Evolutionary conservation across 92 coral and sea anemone species (phyloP).

Genomic region (Heteractis magnifica): DNA sequence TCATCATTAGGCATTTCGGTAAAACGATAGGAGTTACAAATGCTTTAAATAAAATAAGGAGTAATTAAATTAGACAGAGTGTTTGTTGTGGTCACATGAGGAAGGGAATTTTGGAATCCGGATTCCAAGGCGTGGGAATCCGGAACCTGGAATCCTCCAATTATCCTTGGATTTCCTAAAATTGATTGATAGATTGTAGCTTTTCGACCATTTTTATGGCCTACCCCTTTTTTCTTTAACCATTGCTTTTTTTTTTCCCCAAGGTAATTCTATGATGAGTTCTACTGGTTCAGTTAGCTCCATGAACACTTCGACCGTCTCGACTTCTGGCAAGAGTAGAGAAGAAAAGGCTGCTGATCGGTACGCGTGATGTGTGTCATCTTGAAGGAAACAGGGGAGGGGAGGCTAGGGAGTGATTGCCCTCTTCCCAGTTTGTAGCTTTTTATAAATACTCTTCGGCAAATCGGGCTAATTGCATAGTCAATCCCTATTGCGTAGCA

Average conservation of each 20-base stretch:
- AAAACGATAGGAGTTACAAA: no score
- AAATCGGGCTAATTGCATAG: background rate
- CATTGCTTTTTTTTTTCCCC: background rate
- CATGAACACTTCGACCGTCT: conserved; percentile 60
- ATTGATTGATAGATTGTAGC: no score
- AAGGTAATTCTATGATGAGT: conserved; percentile 70
- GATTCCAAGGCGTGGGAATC: background rate
- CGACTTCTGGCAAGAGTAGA: conserved; percentile 73
- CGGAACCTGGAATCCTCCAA: no score
- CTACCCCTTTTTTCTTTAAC: background rate
- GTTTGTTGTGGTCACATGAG: no score
- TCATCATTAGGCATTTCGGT: background rate
- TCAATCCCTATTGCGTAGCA: no score
- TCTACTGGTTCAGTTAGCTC: conserved; percentile 64
- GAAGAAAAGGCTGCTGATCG: conserved; percentile 93
- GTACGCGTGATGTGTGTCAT: conserved; percentile 26
- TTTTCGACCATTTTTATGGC: background rate
- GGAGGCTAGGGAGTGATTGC: background rate
- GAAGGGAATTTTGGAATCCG: no score
- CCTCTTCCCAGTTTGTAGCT: background rate
- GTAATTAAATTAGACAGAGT: no score
- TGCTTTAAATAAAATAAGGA: no score
- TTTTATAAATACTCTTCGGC: background rate
- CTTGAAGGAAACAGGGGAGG: background rate
- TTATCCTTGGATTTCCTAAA: no score